Percentiles rank a stretch among this genome's conserved stretches.
Evolutionary conservation across 2,888 invertebrate genomes (phyloP).

Genomic region (Carpatolechia fugitivella): DNA sequence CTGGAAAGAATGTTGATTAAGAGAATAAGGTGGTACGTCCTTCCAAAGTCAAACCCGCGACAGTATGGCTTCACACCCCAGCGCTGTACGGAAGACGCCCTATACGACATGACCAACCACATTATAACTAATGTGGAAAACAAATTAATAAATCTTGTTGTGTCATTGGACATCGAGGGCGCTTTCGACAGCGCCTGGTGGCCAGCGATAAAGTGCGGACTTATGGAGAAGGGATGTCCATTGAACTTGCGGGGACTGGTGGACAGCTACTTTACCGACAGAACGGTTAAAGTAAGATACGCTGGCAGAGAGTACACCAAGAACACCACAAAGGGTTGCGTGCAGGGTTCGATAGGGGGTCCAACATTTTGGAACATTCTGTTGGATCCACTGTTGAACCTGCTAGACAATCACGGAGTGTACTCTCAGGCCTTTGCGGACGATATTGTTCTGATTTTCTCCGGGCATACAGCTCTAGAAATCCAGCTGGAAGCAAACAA

Average conservation of each 20-base stretch:
- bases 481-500: neutral
- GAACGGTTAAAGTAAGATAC: constrained; percentile 7
- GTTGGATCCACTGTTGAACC: neutral
- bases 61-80: neutral
- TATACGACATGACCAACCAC: neutral
- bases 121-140: neutral
- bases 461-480: constrained; percentile 8
- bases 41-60: neutral
- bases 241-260: neutral
- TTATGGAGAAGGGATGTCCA: constrained; percentile 4
- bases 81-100: neutral
- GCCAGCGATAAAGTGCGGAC: constrained; percentile 9
- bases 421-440: too few species aligned
- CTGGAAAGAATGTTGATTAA: neutral
- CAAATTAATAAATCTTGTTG: neutral
- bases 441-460: neutral
- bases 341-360: neutral
- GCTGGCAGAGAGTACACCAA: neutral
- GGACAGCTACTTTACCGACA: constrained; percentile 5
- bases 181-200: constrained; percentile 16
- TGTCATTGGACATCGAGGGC: constrained; percentile 11
- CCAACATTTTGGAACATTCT: neutral
- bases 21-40: neutral
- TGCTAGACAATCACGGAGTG: neutral
- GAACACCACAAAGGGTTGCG: neutral